These are phyloP conservation scores for Delia radicum DNA, from an alignment of 1,140 invertebrate species.

Conservation along the genomic window DNA sequence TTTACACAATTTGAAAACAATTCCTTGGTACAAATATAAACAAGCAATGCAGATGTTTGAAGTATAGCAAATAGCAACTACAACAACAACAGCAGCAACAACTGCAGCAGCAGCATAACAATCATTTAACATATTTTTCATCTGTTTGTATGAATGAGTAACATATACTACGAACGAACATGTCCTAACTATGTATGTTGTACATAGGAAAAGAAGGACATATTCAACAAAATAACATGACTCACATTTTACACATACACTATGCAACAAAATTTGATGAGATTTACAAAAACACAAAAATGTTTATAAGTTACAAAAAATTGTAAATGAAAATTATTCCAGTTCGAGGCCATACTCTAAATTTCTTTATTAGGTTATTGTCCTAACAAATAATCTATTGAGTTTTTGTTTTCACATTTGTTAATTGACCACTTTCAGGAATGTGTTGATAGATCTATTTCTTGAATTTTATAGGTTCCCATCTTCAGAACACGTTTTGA, in stretches of 20 bases:
- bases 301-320: too few species aligned
- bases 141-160: not conserved
- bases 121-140: not conserved
- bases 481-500: too few species aligned
- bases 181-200: not conserved
- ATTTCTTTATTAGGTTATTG: too few species aligned
- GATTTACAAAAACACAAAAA: too few species aligned
- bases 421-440: too few species aligned
- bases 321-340: too few species aligned
- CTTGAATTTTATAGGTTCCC: too few species aligned
- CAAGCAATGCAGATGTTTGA: constrained; percentile 6
- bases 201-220: not conserved
- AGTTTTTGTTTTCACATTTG: too few species aligned
- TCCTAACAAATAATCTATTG: too few species aligned
- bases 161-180: not conserved
- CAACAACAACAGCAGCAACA: not conserved
- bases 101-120: not conserved
- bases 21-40: not conserved
- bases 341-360: too few species aligned
- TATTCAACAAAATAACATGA: not conserved
- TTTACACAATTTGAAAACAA: constrained; percentile 21
- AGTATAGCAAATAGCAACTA: not conserved
- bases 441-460: too few species aligned
- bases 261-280: too few species aligned
- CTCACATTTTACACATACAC: not conserved